Base-by-base conservation (phyloP, 2,797 vertebrate species). In the Tarsius wallacei region DNA sequence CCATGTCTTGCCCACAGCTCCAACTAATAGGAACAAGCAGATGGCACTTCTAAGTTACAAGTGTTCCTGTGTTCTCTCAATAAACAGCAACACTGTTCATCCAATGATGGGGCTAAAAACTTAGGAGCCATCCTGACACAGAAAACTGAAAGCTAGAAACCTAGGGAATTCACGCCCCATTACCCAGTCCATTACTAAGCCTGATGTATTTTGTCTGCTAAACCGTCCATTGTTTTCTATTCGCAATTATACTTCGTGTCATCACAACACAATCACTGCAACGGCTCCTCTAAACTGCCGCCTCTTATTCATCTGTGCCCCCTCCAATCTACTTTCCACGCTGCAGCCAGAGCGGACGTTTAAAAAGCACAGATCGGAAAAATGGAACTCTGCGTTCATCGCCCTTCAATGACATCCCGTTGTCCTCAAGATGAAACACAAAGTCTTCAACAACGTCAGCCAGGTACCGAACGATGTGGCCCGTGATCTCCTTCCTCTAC, bases 181-280 rank as follows among this genome's bases (percentile, higher is more conserved):
- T 94, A 77, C 31, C 36, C n/a, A 87, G 76, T 71, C 26, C 55
- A 68, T 76, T 74, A 87, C 11, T 74, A 89, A 51, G n/a, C 66
- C 15, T 86, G 21, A 78, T 0, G 63, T 15, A 94, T n/a, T 57
- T 92, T 92, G 73, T 87, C 36, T 84, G 16, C 51, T 59, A 83
- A 68, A 17, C 81, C 36, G 49, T 61, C 59, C 36, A 70, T 68
- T 74, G 87, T 49, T 77, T 63, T 82, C 84, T 82, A 55, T 36
- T 94, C 17, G 31, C 11, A 47, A 81, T 31, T 63, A 55, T 63
- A n/a, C n/a, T n/a, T n/a, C n/a, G n/a, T n/a, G n/a, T n/a, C 36
- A 87, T 59, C 19, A 36, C 64, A 63, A 22, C n/a, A 31, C 49
- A 87, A 94, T 71, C 31, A 83, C 17, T 53, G 15, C 47, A 87